These are phyloP conservation scores for Dendrolimus punctatus DNA, from an alignment of 1,140 invertebrate species.

Conservation along the genomic window DNA sequence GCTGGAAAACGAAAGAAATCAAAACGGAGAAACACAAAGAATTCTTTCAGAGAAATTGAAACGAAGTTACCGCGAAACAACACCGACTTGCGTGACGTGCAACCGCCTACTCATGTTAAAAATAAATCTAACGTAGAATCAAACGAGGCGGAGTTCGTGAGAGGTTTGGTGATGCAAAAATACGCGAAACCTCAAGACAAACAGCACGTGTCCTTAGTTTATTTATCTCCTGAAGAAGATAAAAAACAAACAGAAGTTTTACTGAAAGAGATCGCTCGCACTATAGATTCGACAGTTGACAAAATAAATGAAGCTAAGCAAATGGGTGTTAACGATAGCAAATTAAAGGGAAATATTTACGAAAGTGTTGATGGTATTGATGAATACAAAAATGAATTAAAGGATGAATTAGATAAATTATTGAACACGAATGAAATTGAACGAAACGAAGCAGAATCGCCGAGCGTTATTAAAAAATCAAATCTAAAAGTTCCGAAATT, in stretches of 20 bases:
- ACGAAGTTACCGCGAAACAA: constrained; percentile 28
- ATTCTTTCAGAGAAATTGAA: too few species aligned
- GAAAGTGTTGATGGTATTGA: constrained; percentile 32
- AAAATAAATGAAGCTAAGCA: constrained; percentile 36
- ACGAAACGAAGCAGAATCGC: constrained; percentile 29
- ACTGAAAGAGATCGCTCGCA: constrained; percentile 50
- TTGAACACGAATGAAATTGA: constrained; percentile 22
- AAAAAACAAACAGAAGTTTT: constrained; percentile 51
- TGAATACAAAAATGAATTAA: constrained; percentile 41
- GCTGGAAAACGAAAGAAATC: too few species aligned
- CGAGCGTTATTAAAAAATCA: constrained; percentile 41
- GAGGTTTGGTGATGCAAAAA: constrained; percentile 55
- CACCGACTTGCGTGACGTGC: constrained; percentile 17
- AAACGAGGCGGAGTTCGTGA: constrained; percentile 44
- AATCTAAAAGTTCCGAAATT: constrained; percentile 58
- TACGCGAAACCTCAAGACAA: constrained; percentile 36
- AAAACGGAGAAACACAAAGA: too few species aligned
- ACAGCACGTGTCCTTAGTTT: constrained; percentile 55
- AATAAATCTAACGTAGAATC: constrained; percentile 39
- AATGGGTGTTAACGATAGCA: constrained; percentile 54
- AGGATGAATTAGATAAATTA: constrained; percentile 46
- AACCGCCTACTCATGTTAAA: constrained; percentile 39
- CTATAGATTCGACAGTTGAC: constrained; percentile 54
- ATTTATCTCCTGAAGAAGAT: constrained; percentile 44
- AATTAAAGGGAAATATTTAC: constrained; percentile 27